Base-by-base conservation (phyloP, 2,888 invertebrate species). In the Notodonta dromedarius region DNA sequence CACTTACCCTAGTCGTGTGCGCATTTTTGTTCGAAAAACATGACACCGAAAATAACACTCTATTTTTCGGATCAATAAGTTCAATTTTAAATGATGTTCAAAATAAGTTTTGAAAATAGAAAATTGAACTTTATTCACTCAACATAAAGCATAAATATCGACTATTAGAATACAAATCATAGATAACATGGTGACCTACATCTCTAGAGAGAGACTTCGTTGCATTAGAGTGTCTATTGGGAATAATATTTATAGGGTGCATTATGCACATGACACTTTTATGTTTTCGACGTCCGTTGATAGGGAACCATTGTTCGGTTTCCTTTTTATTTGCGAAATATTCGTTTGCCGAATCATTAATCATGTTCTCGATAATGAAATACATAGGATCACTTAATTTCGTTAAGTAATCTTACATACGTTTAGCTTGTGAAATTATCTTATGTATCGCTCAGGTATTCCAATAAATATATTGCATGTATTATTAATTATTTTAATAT, bases 211-310 rank as follows among this genome's bases (percentile, higher is more conserved):
- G 83, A 84, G 83, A 84, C 86, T 87, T 82, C 85, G 81, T 82
- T 83, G 84, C 85, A 88, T 91, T 91, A 90, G 89, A 67, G 78
- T 77, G 83, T 89, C 90, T 80, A 78, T 74, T 80, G 93, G 93
- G 93, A 87, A 86, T 89, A 84, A 90, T 93, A 93, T 93, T 90
- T 92, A 92, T 92, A 77, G 90, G 87, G 86, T 93, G 92, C 91
- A 90, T 90, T 88, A 91, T 91, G 93, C 91, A 87, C 87, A 83
- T 91, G 93, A 93, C 93, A 86, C 84, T 92, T 93, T 93, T 93
- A 93, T 93, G 91, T 87, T 81, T 89, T 91, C 80, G 87, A 86
- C 91, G 72, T 89, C 86, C 78, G 81, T 86, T 84, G 85, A 87
- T 87, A 84, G 80, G 83, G 73, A 79, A 63, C 68, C 73, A 86